Evolutionary conservation across 2,113 vertebrate species (phyloP), one percentile per base, ranked within the genome.

Genomic region (Dipodomys merriami): DNA sequence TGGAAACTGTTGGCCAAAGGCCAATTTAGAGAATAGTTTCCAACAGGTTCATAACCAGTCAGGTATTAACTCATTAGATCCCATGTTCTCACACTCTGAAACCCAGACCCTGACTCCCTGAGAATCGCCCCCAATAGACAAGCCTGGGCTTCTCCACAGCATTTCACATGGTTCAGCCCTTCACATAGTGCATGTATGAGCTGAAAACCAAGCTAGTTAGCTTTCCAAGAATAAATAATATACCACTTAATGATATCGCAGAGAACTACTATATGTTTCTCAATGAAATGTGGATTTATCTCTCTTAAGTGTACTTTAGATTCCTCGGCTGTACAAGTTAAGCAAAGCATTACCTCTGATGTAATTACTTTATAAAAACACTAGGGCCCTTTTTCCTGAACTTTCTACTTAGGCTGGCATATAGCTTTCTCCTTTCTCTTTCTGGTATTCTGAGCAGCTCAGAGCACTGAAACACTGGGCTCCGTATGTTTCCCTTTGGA

Each of bases 331-430:
- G 65, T 72, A 80, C 78, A 93, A 94, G 91, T 97, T 97, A 97
- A 96, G 95, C 94, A 97, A 96, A 98, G 96, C 5, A 15, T 16
- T 91, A 81, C 64, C 83, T 95, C 78, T 69, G 91, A 96, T 84
- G 49, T 93, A 83, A 78, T 97, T 13, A 68, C 79, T 74, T 89
- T 94, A 94, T 71, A 84, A 91, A 57, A 93, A 93, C 16, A 92
- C 95, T 91, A 88, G 90, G 96, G 83, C 44, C 86, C 88, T 97
- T 96, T 94, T 89, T 4, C 15, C 46, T 46, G 74, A 96, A 74
- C 95, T 95, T 96, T 81, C 29, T 79, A 72, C 91, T 87, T 90
- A 82, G 88, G 79, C 94, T 84, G 93, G 85, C 65, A 85, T 84
- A 96, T 77, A 93, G 68, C 53, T 20, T 91, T 29, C 71, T 71